phyloP scores from a whole-genome alignment of 2,113 vertebrate species.

The Bambusicola thoracicus region DNA sequence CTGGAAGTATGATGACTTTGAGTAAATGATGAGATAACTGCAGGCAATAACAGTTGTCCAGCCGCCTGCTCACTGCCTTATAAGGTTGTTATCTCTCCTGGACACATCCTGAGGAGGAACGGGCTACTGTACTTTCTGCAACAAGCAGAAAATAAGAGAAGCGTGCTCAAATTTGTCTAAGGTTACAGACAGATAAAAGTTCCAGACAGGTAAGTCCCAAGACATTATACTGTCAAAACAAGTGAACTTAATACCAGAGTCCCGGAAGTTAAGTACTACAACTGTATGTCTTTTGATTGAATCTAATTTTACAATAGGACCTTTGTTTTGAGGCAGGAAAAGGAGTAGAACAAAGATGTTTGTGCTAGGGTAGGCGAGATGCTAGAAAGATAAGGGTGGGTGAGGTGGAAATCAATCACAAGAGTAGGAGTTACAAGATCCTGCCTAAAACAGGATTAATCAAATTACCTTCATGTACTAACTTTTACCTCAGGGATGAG shows the following conservation, averaged over 20 bases:
- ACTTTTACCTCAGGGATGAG: background rate
- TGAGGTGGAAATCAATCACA: background rate
- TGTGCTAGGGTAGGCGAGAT: background rate
- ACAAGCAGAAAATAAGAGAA: background rate
- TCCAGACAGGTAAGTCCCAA: background rate
- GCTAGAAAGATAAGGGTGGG: background rate
- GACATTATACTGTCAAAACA: background rate
- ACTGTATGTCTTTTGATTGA: background rate
- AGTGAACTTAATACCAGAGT: background rate
- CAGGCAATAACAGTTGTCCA: background rate
- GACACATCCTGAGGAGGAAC: background rate
- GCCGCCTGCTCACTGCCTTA: rapidly evolving
- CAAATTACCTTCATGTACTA: background rate
- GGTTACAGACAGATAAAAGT: background rate
- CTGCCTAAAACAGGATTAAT: background rate
- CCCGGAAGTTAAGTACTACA: background rate
- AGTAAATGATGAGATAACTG: background rate
- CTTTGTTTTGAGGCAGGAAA: background rate
- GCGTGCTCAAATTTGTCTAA: background rate
- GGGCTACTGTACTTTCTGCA: background rate
- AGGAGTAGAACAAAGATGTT: background rate
- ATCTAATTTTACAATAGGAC: background rate
- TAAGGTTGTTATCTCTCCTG: background rate
- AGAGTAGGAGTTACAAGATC: background rate
- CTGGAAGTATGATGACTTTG: background rate